phyloP scores from a whole-genome alignment of 2,113 vertebrate species.

The Carlito syrichta region DNA sequence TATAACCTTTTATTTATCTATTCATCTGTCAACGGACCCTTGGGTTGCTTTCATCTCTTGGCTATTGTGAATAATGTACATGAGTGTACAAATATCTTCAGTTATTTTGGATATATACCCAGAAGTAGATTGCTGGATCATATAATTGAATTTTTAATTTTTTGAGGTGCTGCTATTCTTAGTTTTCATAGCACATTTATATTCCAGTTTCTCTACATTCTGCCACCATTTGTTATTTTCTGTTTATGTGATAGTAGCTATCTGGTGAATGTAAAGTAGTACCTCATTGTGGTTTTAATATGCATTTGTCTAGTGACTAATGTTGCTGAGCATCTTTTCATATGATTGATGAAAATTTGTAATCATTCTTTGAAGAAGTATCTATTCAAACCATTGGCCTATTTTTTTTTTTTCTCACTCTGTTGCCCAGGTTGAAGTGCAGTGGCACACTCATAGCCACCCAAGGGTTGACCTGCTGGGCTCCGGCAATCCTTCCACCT shows the following conservation, averaged over 20 bases:
- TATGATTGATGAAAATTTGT: background rate
- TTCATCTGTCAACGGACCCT: background rate
- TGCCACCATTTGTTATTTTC: background rate
- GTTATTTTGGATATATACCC: background rate
- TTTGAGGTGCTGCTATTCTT: background rate
- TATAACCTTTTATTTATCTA: background rate
- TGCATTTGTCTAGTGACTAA: background rate
- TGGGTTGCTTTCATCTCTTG: background rate
- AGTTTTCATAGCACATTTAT: background rate
- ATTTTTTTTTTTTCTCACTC: background rate
- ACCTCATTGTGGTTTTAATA: background rate
- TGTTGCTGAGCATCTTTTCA: background rate
- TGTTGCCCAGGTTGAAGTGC: too few species aligned
- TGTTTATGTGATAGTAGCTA: background rate
- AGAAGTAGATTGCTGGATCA: background rate
- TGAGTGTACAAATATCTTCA: background rate
- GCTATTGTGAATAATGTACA: background rate
- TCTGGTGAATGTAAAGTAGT: background rate
- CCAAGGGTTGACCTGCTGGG: too few species aligned
- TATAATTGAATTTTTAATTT: background rate
- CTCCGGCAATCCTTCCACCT: too few species aligned
- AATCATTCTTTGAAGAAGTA: background rate
- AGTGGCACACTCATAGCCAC: too few species aligned
- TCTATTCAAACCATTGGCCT: background rate
- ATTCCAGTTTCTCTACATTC: background rate